phyloP scores from a whole-genome alignment of 2,888 invertebrate genomes.

The Heliconius erato region DNA sequence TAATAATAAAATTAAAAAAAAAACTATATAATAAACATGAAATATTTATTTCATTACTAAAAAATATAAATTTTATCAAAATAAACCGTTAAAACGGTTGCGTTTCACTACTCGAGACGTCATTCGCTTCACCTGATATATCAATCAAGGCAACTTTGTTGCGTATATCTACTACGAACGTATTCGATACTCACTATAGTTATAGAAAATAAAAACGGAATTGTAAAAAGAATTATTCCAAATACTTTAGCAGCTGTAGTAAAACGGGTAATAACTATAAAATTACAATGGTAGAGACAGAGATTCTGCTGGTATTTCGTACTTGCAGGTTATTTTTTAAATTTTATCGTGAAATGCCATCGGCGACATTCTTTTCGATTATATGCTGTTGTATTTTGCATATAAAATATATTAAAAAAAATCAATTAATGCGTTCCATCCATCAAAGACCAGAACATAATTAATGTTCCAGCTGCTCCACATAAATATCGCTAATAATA shows the following conservation, averaged over 20 bases:
- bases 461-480: slow-evolving; percentile 31
- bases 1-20: not conserved
- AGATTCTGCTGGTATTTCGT: slow-evolving; percentile 24
- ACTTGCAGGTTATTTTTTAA: slow-evolving; percentile 19
- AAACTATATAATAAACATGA: too few relatives aligned
- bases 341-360: slow-evolving; percentile 26
- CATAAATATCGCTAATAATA: slow-evolving; percentile 12
- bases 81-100: not conserved
- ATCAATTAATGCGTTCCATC: slow-evolving; percentile 35
- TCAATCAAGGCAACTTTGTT: slow-evolving; percentile 35
- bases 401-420: slow-evolving; percentile 24
- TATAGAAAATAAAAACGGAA: not conserved
- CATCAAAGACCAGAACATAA: slow-evolving; percentile 29
- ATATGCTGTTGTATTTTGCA: slow-evolving; percentile 28
- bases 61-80: not conserved
- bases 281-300: slow-evolving; percentile 15
- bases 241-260: slow-evolving; percentile 7
- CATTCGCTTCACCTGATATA: slow-evolving; percentile 12
- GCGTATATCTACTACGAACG: not conserved
- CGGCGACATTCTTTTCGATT: slow-evolving; percentile 34
- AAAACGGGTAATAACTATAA: slow-evolving; percentile 1
- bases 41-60: not conserved
- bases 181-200: not conserved
- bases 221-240: not conserved
- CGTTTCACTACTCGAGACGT: not conserved